Conservation (phyloP, 2,888 invertebrate species). For the Xanthorhoe designata region DNA sequence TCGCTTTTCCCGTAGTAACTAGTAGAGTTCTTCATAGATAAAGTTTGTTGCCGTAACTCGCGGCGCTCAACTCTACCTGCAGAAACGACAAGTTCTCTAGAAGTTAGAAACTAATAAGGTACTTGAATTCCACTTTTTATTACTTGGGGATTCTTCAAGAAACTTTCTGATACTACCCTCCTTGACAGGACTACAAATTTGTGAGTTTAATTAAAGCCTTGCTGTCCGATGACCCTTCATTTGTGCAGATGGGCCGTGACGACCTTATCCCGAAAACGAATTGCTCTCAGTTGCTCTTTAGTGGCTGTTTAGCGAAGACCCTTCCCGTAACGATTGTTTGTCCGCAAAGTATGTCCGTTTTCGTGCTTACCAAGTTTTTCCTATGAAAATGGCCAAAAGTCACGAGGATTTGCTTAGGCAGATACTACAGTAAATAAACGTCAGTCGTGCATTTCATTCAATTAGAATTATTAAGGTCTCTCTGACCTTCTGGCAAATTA, state of each 20-base stretch:
- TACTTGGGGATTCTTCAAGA: conserved; percentile 35
- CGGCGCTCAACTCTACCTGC: conserved; percentile 2
- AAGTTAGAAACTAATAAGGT: conserved; percentile 47
- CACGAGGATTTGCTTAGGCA: background rate
- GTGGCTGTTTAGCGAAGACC: conserved; percentile 59
- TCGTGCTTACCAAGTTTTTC: conserved; percentile 18
- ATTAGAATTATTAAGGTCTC: conserved; percentile 25
- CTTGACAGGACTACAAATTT: conserved; percentile 67
- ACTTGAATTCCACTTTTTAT: conserved; percentile 47
- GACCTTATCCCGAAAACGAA: conserved; percentile 77
- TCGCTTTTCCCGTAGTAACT: conserved; percentile 6
- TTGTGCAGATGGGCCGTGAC: conserved; percentile 74
- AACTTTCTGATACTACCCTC: conserved; percentile 48
- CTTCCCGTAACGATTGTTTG: conserved; percentile 49
- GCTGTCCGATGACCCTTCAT: conserved; percentile 76
- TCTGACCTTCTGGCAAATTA: conserved; percentile 26
- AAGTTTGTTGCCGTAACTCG: conserved; percentile 17
- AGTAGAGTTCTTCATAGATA: conserved; percentile 8
- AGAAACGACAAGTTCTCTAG: conserved; percentile 26
- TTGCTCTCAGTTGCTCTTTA: conserved; percentile 65
- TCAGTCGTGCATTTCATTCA: background rate
- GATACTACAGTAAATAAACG: conserved; percentile 1
- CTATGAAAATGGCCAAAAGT: conserved; percentile 6
- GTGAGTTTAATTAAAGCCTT: conserved; percentile 78
- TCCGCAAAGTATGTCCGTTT: conserved; percentile 39